Conservation (phyloP, 2,888 invertebrate species). For the Chironomus tentans region DNA sequence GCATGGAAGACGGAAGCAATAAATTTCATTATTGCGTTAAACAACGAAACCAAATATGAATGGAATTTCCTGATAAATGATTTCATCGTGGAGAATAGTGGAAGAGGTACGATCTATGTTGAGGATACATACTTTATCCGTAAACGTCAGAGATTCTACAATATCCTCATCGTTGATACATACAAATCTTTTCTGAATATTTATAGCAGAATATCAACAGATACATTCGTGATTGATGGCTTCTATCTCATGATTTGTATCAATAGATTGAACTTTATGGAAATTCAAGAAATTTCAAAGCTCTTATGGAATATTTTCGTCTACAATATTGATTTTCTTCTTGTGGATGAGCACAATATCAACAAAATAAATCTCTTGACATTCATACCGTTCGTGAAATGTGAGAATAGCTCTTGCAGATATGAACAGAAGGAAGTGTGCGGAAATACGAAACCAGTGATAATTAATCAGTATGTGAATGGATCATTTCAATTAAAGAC, state of each 20-base stretch:
- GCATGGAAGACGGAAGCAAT: background rate
- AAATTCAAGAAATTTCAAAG: background rate
- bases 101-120: background rate
- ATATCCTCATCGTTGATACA: slow-evolving; percentile 1
- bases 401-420: background rate
- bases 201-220: background rate
- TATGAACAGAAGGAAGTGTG: background rate
- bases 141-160: slow-evolving; percentile 1
- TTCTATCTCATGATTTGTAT: slow-evolving; percentile 1
- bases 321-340: background rate
- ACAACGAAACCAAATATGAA: background rate
- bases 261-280: background rate
- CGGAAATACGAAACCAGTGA: background rate
- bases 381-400: background rate
- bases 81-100: background rate
- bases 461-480: background rate
- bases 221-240: slow-evolving; percentile 18
- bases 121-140: background rate
- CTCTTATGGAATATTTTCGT: slow-evolving; percentile 14
- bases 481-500: background rate
- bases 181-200: background rate
- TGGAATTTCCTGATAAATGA: background rate
- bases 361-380: background rate
- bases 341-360: background rate
- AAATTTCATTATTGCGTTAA: slow-evolving; percentile 10